A percentile compares a stretch with the other conserved stretches of the same genome.
phyloP scores from a whole-genome alignment of 2,797 vertebrate species.

The Synaphobranchus kaupii region DNA sequence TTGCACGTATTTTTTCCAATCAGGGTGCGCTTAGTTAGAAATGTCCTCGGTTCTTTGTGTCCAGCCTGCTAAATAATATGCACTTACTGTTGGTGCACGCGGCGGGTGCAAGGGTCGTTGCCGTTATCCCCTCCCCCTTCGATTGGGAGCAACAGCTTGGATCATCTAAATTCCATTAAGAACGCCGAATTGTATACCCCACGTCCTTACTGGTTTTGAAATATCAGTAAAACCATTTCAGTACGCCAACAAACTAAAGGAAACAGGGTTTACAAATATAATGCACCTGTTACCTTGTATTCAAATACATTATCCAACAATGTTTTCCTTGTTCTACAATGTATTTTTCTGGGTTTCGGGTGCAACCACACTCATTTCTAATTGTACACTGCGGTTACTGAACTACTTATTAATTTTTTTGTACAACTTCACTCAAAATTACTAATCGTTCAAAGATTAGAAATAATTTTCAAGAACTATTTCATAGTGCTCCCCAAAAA shows the following conservation, averaged over 20 bases:
- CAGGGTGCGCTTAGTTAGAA: slow-evolving; percentile 60
- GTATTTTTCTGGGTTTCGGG: slow-evolving; percentile 11
- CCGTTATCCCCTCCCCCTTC: slow-evolving; percentile 47
- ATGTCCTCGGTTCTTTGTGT: slow-evolving; percentile 63
- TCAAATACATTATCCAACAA: background rate
- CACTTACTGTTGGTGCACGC: slow-evolving; percentile 57
- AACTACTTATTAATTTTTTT: background rate
- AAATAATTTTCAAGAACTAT: background rate
- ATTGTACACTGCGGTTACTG: background rate
- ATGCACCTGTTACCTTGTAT: background rate
- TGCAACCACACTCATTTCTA: background rate
- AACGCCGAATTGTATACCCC: background rate
- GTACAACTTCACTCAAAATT: background rate
- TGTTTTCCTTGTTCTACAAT: background rate
- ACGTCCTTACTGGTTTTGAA: background rate
- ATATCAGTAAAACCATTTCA: slow-evolving; percentile 16
- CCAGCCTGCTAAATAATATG: slow-evolving; percentile 54
- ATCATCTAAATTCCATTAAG: slow-evolving; percentile 17
- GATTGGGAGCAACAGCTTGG: slow-evolving; percentile 24
- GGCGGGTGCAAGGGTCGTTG: slow-evolving; percentile 64
- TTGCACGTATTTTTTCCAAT: slow-evolving; percentile 51
- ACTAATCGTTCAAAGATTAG: background rate
- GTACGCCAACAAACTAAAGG: background rate
- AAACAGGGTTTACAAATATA: background rate
- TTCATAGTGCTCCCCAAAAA: background rate